phyloP scores from a whole-genome alignment of 2,888 invertebrate species.

The Scaptomyza cyrtandrae region DNA sequence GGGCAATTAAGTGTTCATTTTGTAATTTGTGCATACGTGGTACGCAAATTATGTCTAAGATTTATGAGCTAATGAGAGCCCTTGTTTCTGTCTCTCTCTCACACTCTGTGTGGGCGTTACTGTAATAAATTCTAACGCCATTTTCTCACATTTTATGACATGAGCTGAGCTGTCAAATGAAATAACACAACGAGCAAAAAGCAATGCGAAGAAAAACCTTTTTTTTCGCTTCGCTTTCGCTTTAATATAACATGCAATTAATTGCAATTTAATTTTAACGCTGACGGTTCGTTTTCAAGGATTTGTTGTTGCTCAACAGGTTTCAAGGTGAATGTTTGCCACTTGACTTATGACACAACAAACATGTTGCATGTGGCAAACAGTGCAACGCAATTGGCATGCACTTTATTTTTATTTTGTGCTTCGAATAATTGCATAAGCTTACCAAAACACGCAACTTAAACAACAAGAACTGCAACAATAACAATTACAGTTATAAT shows the following conservation, averaged over 20 bases:
- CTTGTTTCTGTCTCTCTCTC: conserved; percentile 10
- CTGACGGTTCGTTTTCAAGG: conserved; percentile 34
- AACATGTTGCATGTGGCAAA: conserved; percentile 69
- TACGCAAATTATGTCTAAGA: conserved; percentile 65
- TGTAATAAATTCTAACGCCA: conserved; percentile 55
- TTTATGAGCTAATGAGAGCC: conserved; percentile 53
- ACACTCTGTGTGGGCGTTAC: conserved; percentile 18
- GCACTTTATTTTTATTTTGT: conserved; percentile 55
- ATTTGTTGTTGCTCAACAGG: conserved; percentile 58
- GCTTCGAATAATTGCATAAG: conserved; percentile 66
- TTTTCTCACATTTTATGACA: conserved; percentile 61
- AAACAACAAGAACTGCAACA: conserved; percentile 3
- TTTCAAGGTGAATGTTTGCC: conserved; percentile 65
- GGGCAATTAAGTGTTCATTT: conserved; percentile 73
- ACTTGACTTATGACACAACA: conserved; percentile 54
- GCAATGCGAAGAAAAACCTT: conserved; percentile 31
- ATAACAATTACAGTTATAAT: neutral
- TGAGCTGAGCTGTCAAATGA: conserved; percentile 50
- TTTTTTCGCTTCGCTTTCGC: conserved; percentile 44
- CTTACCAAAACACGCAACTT: conserved; percentile 50
- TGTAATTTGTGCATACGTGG: conserved; percentile 67
- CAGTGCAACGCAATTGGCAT: conserved; percentile 42
- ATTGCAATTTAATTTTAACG: conserved; percentile 51
- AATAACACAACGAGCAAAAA: conserved; percentile 34
- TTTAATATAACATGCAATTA: conserved; percentile 63